These are phyloP conservation scores for Ciconia stormi DNA, from an alignment of 2,113 vertebrate species.

Conservation along the genomic window DNA sequence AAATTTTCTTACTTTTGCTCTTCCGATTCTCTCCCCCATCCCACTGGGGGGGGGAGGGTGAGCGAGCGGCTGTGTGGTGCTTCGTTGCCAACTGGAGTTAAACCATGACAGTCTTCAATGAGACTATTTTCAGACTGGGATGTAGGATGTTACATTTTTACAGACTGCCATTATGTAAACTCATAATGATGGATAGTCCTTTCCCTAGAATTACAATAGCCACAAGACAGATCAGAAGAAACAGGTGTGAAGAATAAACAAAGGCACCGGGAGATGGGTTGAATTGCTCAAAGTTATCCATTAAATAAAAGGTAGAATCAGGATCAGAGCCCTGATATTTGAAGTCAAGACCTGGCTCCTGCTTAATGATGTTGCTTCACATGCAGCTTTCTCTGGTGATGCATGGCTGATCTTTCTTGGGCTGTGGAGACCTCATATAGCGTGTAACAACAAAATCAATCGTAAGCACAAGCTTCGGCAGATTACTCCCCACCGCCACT, in stretches of 20 bases:
- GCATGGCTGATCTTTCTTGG: background rate
- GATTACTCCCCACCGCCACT: background rate
- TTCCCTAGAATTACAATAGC: background rate
- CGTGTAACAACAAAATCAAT: background rate
- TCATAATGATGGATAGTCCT: background rate
- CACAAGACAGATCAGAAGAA: background rate
- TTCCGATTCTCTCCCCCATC: too few species aligned
- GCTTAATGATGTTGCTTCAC: background rate
- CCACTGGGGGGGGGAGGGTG: too few species aligned
- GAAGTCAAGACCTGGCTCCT: background rate
- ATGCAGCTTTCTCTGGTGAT: background rate
- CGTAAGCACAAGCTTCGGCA: background rate
- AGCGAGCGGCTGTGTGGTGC: too few species aligned
- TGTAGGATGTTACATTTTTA: background rate
- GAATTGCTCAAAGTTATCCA: background rate
- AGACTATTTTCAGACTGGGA: background rate
- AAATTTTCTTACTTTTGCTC: too few species aligned
- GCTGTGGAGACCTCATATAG: background rate
- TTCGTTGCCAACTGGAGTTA: too few species aligned
- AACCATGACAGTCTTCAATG: background rate
- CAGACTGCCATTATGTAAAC: background rate
- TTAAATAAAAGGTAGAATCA: background rate
- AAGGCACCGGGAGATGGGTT: background rate
- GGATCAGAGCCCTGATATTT: background rate
- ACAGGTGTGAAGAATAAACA: background rate